A percentile compares a stretch with the other conserved stretches of the same genome.
Evolutionary conservation across 23 tunicate species (phyloP).

Genomic region (Halocynthia roretzi): DNA sequence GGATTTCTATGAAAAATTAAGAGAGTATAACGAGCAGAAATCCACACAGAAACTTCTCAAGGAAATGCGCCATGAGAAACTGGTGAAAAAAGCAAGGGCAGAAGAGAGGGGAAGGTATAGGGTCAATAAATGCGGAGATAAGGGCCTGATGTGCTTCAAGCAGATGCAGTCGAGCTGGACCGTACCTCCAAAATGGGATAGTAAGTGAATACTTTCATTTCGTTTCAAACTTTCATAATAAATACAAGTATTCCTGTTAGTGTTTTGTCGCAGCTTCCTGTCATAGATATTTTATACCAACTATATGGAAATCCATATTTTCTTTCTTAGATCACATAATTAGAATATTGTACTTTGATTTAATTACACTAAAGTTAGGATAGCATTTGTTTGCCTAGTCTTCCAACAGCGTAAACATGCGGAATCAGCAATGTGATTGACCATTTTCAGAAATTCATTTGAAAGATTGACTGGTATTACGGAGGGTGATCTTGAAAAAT

Average conservation of each 20-base stretch:
- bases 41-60: not conserved
- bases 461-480: too few species aligned
- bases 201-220: slow-evolving; percentile 15
- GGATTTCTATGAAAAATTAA: slow-evolving; percentile 6
- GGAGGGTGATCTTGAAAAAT: too few species aligned
- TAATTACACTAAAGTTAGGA: too few species aligned
- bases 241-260: not conserved
- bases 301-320: too few species aligned
- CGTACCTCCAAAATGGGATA: slow-evolving; percentile 63
- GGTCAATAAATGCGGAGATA: slow-evolving; percentile 1
- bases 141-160: slow-evolving; percentile 68
- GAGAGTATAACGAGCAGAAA: not conserved
- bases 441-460: too few species aligned
- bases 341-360: not conserved
- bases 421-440: too few species aligned
- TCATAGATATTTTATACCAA: slow-evolving; percentile 7
- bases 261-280: too few species aligned
- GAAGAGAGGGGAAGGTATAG: not conserved
- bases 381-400: too few species aligned
- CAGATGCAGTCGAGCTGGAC: slow-evolving; percentile 31
- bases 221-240: not conserved
- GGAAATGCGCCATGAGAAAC: slow-evolving; percentile 7
- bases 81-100: not conserved
- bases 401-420: too few species aligned
- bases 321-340: not conserved